Evolutionary conservation across 1,140 invertebrate genomes (phyloP), one percentile per base, ranked within the genome.

Genomic region (Pantala flavescens): DNA sequence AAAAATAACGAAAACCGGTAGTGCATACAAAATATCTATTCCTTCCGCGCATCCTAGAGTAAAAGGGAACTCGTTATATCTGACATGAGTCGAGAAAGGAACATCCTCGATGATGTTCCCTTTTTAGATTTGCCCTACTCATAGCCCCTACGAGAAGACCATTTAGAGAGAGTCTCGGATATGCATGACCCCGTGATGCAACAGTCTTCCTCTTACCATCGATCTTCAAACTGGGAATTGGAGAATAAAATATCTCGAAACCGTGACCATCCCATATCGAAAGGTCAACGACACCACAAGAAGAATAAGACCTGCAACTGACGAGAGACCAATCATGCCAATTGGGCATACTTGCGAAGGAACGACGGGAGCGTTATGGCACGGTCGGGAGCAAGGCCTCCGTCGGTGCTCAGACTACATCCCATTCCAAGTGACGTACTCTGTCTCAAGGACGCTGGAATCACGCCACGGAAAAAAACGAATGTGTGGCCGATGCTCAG

Each of bases 351-450:
- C 49, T 16, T 19, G 14, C n/a, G 49, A 5, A 63, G 49, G 14
- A 63, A 63, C 49, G 49, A 12, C 49, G 49, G 49, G 49, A 63
- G 49, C 49, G n/a, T 63, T 63, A 63, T 63, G 49, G 49, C n/a
- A 63, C 49, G 49, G 16, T 21, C 16, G 49, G 12, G 49, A 63
- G 49, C 49, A 63, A 3, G 49, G 49, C n/a, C 49, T 63, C n/a
- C 49, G 49, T 36, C 28, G 28, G 28, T 36, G 28, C 28, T 36
- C 28, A 36, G 49, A 63, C 49, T 21, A 63, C 49, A 63, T 36
- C 28, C 28, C 28, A 36, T 36, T 63, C 49, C 49, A 21, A 63
- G 49, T 21, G 49, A 63, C 49, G n/a, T 21, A 63, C 49, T 63
- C 49, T 16, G 49, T 21, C 49, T 63, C 49, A 63, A 63, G 49